Evolutionary conservation across 2,797 vertebrate genomes (phyloP), one percentile per base, ranked within the genome.

Genomic region (Argya squamiceps): DNA sequence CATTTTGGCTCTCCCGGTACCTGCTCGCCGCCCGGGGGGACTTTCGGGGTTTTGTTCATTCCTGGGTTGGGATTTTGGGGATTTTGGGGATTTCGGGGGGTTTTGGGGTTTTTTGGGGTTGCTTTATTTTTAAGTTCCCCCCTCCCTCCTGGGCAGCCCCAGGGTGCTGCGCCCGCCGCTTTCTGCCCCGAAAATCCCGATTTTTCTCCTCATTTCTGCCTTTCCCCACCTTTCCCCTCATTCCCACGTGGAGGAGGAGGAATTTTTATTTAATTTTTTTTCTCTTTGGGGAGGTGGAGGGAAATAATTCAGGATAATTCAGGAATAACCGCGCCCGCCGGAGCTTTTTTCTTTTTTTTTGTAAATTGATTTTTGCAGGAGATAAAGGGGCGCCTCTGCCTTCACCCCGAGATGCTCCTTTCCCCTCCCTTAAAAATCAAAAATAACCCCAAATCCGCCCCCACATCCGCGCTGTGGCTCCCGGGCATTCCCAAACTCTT

Each of bases 221-320:
- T 39, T 39, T 39, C 39, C 58, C 73, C 74, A 60, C 87, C 85
- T 94, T 93, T 71, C 79, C 80, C 39, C 73, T 27, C n/a, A 59
- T 84, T 88, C 83, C 91, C 93, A 93, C 89, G 91, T 39, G 39
- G 39, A 85, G 83, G 36, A 64, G 50, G 53, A 70, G 85, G 50
- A 86, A 12, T 52, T 18, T 52, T 52, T 52, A 19, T 50, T 27
- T 50, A 29, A 16, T 49, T 49, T 27, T 49, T 49, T 17, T 15
- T 20, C 32, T 43, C 41, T 43, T 30, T 19, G 14, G 15, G 49
- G 15, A 12, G 27, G 10, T 26, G 15, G 26, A 9, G 47, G 27
- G 49, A 18, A 18, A 10, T 17, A 43, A 43, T 16, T 43, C 41
- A 16, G 50, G 21, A 84, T 39, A 59, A 88, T 37, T 76, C n/a